Evolutionary conservation across 53 echinoderm and acorn worm genomes (phyloP), one percentile per base, ranked within the genome.

Genomic region (Mesocentrotus franciscanus): DNA sequence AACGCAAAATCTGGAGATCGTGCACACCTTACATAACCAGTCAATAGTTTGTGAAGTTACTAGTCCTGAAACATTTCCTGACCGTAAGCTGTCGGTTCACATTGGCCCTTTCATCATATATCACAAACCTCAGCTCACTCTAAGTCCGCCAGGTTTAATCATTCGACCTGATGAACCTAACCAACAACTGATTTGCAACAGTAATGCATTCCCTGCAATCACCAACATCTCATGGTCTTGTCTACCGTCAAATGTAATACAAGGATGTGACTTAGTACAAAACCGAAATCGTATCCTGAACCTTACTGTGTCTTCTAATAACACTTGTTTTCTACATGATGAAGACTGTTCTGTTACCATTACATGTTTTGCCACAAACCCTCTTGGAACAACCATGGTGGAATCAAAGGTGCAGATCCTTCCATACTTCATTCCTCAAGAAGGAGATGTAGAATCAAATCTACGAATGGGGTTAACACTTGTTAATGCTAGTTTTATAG

Each of bases 11-110:
- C 22, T 85, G 2, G 56, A 56, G 55, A 56, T 85, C 24, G 56
- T 56, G 49, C 85, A 22, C 56, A 56, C 56, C 39, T 36, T 71
- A 32, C 92, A 92, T 26, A 71, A 71, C 36, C 18, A 36, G 49
- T 39, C 70, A 20, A 66, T 92, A 61, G n/a, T 39, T 61, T 92
- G 92, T 17, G 9, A 55, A 22, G 92, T 71, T 17, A 70, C 92
- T 72, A 92, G 90, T 90, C 90, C 90, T 30, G 61, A 11, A 15
- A 64, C 64, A 11, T 90, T 90, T 62, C 90, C 90, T 55, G 60
- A 35, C 10, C 17, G 35, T 24, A 20, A 61, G 33, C 60, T 34
- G 4, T 90, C 62, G 8, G 18, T 22, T 56, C 20, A 20, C 20
- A 56, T 90, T 29, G 90, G 90, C 18, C 68, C 92, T 24, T 92